Evolutionary conservation across 2,113 vertebrate species (phyloP), one percentile per base, ranked within the genome.

Genomic region (Rallus limicola): DNA sequence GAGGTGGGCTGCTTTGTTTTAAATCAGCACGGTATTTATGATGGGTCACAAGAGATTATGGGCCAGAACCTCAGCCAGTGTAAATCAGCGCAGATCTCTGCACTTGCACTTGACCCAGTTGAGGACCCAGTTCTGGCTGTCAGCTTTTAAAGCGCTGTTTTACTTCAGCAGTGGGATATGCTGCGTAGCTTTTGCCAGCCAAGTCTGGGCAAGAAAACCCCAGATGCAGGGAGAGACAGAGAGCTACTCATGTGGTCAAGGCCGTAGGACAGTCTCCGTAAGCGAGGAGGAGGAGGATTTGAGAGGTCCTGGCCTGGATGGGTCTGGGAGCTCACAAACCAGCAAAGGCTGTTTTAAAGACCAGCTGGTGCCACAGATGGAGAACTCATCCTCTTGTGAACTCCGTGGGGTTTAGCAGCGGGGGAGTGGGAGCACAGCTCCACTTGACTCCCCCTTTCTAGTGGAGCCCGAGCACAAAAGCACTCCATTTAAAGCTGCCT

Each of bases 81-180:
- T 86, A 96, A 93, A 93, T 81, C 86, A 86, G 33, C 1, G 1
- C 44, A 67, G 50, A 31, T 69, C 28, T 10, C 2, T 21, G 44
- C 55, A 7, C 76, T 81, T n/a, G 31, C 8, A 9, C 80, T 86
- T 88, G 76, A 90, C 89, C 77, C 64, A 59, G 62, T 25, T 68
- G 69, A 93, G 71, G 71, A 78, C 29, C 53, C 50, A 46, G 92
- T 82, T 96, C 83, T 82, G 81, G 50, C 77, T 86, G 83, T 33
- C 58, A 62, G 74, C 53, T 95, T 93, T 92, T 70, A 91, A 93
- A 85, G 67, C 24, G 53, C 90, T 28, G 3, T 63, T 95, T 90
- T 80, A 81, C 82, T 86, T 80, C 36, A 63, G 55, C 56, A 14
- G 13, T 14, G 16, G 28, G 24, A 25, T 18, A 26, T 13, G 48